Conservation (phyloP, 2,113 vertebrate genomes). For the Cyanoliseus patagonus region DNA sequence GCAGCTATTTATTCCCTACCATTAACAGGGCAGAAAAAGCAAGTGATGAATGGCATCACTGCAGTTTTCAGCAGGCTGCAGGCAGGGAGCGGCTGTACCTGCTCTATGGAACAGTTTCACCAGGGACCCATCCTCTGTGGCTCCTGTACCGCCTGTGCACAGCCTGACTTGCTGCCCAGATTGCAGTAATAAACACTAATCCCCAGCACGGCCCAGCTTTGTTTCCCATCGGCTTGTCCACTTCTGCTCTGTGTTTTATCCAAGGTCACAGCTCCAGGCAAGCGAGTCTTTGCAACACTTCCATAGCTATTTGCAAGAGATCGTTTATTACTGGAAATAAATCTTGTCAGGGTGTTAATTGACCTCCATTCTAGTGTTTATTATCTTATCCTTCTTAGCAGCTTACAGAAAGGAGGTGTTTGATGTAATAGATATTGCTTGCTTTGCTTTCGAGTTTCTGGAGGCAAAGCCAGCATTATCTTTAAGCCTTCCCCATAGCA, state of each 20-base stretch:
- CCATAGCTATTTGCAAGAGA: not conserved
- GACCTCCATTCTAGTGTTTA: not conserved
- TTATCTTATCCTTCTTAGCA: not conserved
- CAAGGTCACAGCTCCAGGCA: not conserved
- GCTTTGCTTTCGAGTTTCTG: not conserved
- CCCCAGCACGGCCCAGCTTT: not conserved
- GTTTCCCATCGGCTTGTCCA: not conserved
- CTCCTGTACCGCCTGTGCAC: accelerated
- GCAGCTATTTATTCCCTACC: not conserved
- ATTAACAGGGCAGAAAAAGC: not conserved
- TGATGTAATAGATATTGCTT: not conserved
- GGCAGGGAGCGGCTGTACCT: not conserved
- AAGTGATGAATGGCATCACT: not conserved
- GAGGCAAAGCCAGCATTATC: not conserved
- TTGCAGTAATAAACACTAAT: not conserved
- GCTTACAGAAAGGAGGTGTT: not conserved
- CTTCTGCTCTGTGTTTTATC: not conserved
- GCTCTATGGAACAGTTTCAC: accelerated
- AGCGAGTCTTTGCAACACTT: not conserved
- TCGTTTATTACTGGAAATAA: not conserved
- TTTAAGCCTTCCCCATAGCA: not conserved
- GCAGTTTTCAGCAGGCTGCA: accelerated
- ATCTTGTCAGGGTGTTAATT: not conserved
- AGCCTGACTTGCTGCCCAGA: not conserved
- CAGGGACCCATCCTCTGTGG: accelerated